Base-by-base conservation (phyloP, 2,797 vertebrate species). In the Acipenser ruthenus region DNA sequence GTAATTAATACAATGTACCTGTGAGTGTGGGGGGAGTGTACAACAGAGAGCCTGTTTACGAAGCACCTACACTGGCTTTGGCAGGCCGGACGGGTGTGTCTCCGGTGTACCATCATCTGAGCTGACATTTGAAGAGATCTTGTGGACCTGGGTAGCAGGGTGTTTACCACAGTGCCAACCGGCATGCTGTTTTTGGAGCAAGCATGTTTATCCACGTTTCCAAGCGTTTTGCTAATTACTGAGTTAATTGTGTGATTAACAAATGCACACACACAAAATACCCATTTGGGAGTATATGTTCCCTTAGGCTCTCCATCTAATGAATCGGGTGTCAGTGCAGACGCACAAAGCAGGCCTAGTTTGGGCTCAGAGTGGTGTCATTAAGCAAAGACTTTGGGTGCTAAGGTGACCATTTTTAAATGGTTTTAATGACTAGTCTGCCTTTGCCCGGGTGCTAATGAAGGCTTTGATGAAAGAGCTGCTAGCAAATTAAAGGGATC, bases 161-260 rank as follows among this genome's bases (percentile, higher is more conserved):
- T n/a, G 7, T 62, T 37, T 18, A 12, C 15, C 10, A 23, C 60
- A 37, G 60, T 15, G 69, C 64, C 72, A 49, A 72, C 65, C 66
- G 70, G 15, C 47, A 12, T 65, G 50, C 49, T 56, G 37, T 10
- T 10, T 71, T 72, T 73, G 67, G 66, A 77, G 65, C 69, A 77
- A 74, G 71, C 23, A 69, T 63, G 15, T 70, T 73, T 64, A 68
- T 71, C 62, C 71, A 66, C 70, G 69, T 73, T 70, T 77, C 70
- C 76, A 59, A 78, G 67, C 74, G 63, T 77, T 72, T 79, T 51
- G 73, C 55, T 76, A 71, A 70, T 79, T 77, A 72, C 72, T 59
- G 69, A 72, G 72, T 64, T 81, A 72, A 79, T 79, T 80, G 76
- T 74, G 72, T 65, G 75, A 73, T 81, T 79, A 69, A 74, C 79